Evolutionary conservation across 2,888 invertebrate genomes (phyloP), one percentile per base, ranked within the genome.

Genomic region (Apotomis capreana): DNA sequence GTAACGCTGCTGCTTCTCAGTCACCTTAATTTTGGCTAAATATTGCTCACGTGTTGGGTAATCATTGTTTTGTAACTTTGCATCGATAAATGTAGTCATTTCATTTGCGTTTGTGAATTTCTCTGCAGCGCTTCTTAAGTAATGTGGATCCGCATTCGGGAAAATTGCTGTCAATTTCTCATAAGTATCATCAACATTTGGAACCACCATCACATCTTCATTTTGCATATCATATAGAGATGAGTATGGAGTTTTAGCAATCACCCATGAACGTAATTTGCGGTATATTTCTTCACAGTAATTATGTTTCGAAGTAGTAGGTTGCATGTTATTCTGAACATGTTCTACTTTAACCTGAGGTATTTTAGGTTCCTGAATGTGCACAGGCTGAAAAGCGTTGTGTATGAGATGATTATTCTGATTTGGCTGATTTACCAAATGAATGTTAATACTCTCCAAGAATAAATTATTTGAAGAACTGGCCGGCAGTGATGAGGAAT

Each of bases 21-120:
- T 59, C 9, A 59, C 40, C 8, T 13, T 59, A 0, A 40, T 59
- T n/a, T 59, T 59, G 8, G 59, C 40, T 10, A 59, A n/a, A 26
- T 59, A 59, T 5, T 59, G 59, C 13, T 59, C 59, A 26, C 40
- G 59, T n/a, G 59, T 59, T 3, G 59, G 59, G 13, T 40, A 59
- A 26, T 60, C 5, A 40, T 46, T 46, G 15, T 5, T 46, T 5
- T 60, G 10, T 40, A 59, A 40, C 40, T 59, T 59, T 5, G n/a
- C 59, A 59, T 40, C n/a, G 40, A 59, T 10, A 8, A 59, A 59
- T 8, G 6, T 40, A 9, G 6, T 40, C 12, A 59, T 12, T 1
- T 40, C 59, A 10, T 59, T 13, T 36, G 44, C 59, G 3, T 5
- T 40, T 40, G 3, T n/a, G 8, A 59, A 59, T 12, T 8, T 40